Evolutionary conservation across 2,113 vertebrate species (phyloP).

Genomic region (Macheiramphus alcinus): DNA sequence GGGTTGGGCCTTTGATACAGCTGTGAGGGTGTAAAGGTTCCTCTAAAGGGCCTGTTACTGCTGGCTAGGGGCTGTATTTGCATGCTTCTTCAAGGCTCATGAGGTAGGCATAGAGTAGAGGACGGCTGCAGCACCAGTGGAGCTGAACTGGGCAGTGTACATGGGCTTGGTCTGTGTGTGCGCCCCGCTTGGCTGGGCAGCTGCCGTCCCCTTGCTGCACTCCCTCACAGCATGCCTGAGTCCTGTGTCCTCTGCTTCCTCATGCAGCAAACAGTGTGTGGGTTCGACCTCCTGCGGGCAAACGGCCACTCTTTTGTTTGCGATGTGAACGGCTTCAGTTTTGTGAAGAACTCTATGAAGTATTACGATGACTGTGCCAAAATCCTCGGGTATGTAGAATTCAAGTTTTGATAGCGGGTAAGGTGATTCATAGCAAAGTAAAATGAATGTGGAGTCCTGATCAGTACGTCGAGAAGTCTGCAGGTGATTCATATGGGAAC

Average conservation of each 20-base stretch:
- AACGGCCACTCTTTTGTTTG: slow-evolving; percentile 97
- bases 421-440: neutral
- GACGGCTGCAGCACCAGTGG: neutral
- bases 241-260: neutral
- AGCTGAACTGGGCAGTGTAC: fast-evolving
- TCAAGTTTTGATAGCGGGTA: neutral
- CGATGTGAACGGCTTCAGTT: slow-evolving; percentile 97
- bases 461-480: neutral
- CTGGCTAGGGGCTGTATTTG: neutral
- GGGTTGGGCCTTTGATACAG: neutral
- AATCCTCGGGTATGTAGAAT: slow-evolving; percentile 87
- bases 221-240: neutral
- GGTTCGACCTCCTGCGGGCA: slow-evolving; percentile 94
- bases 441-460: neutral
- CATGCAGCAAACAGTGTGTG: slow-evolving; percentile 94
- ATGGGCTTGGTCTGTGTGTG: neutral
- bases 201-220: neutral
- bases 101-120: neutral
- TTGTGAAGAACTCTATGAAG: slow-evolving; percentile 99
- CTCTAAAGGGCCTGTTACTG: neutral
- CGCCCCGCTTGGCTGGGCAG: neutral
- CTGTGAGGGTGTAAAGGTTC: neutral
- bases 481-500: neutral
- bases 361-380: slow-evolving; percentile 99
- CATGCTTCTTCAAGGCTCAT: neutral